These are phyloP conservation scores for Aepyceros melampus DNA, from an alignment of 2,113 vertebrate species.

Conservation along the genomic window DNA sequence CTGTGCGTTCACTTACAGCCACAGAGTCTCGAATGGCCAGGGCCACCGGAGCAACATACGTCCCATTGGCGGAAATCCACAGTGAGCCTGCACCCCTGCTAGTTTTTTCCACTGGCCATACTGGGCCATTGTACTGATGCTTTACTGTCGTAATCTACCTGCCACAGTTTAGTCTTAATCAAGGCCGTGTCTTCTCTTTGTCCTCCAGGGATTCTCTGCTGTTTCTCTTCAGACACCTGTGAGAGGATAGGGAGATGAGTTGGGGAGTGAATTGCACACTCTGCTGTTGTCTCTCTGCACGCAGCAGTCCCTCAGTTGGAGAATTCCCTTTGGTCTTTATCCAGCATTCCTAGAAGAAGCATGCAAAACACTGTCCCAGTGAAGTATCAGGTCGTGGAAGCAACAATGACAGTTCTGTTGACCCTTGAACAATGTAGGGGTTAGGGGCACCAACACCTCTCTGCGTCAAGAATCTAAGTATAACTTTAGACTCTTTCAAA, in stretches of 20 bases:
- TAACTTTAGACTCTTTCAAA: not conserved
- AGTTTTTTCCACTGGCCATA: not conserved
- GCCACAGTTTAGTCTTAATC: not conserved
- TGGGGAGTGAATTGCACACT: not conserved
- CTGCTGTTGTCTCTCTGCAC: not conserved
- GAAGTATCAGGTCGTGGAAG: not conserved
- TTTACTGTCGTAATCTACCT: not conserved
- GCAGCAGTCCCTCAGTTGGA: not conserved
- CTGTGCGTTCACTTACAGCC: not conserved
- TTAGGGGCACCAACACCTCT: not conserved
- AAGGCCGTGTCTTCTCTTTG: not conserved
- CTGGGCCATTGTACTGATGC: not conserved
- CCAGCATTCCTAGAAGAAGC: not conserved
- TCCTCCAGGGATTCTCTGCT: not conserved
- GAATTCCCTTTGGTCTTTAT: not conserved
- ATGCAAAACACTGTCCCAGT: not conserved
- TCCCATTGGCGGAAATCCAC: not conserved
- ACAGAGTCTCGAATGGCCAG: not conserved
- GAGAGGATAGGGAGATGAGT: not conserved
- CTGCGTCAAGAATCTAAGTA: not conserved
- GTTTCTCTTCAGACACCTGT: not conserved
- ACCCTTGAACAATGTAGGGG: not conserved
- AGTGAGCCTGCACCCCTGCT: not conserved
- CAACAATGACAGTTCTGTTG: not conserved
- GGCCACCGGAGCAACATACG: not conserved